These are phyloP conservation scores for Ochropleura plecta DNA, from an alignment of 2,888 invertebrate genomes.

Conservation along the genomic window DNA sequence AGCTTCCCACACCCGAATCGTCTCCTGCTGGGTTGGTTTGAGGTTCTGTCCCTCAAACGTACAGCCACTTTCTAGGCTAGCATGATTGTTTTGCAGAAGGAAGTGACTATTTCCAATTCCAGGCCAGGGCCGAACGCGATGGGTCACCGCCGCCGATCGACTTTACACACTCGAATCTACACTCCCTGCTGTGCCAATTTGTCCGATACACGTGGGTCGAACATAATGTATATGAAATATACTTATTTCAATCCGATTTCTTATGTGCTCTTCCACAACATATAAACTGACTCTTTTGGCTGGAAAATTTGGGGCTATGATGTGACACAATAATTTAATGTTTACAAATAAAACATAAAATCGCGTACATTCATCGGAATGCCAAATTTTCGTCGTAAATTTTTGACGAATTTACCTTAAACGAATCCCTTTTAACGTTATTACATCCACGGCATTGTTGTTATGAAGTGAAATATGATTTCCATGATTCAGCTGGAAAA, in stretches of 20 bases:
- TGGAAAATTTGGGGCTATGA: constrained; percentile 14
- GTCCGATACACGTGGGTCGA: background rate
- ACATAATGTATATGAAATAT: background rate
- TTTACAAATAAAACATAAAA: constrained; percentile 31
- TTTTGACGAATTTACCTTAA: constrained; percentile 53
- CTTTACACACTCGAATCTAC: no score
- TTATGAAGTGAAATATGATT: constrained; percentile 69
- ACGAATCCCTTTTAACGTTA: constrained; percentile 64
- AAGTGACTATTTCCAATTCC: no score
- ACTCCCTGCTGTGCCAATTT: constrained; percentile 40
- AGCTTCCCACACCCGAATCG: no score
- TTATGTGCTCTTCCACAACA: background rate
- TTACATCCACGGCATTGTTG: constrained; percentile 64
- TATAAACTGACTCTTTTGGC: constrained; percentile 32
- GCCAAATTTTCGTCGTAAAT: constrained; percentile 44
- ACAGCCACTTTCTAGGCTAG: no score
- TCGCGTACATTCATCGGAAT: constrained; percentile 37
- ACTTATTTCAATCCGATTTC: constrained; percentile 21
- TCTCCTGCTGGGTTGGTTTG: no score
- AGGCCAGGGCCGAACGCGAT: no score
- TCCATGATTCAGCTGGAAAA: constrained; percentile 65
- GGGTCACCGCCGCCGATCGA: no score
- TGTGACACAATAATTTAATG: constrained; percentile 35
- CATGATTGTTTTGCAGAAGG: no score
- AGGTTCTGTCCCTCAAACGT: no score